phyloP scores from a whole-genome alignment of 2,797 vertebrate genomes.

The Gallinago solitaria region DNA sequence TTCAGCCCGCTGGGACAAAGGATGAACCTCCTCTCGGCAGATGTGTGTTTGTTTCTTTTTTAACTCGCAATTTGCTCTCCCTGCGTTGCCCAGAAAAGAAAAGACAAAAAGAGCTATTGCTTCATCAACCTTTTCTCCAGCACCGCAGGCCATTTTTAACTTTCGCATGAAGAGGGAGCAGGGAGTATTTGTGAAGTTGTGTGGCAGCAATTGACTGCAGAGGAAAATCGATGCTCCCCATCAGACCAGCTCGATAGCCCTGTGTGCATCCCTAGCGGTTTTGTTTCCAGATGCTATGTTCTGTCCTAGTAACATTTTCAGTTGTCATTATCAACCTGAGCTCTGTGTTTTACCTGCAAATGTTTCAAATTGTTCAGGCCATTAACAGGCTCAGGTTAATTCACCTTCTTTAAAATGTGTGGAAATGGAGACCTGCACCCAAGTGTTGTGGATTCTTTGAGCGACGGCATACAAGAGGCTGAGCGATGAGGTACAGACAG shows the following conservation, averaged over 20 bases:
- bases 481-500: neutral
- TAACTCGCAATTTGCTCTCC: neutral
- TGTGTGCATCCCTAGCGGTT: neutral
- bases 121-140: neutral
- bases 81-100: neutral
- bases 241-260: neutral
- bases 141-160: neutral
- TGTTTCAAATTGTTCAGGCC: neutral
- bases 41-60: neutral
- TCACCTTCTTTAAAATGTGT: neutral
- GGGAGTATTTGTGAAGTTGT: neutral
- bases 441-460: neutral
- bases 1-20: neutral
- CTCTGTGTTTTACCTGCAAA: neutral
- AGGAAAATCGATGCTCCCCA: neutral
- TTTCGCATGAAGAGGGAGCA: neutral
- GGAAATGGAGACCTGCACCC: neutral
- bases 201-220: neutral
- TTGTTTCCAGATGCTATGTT: neutral
- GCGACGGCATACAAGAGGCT: neutral
- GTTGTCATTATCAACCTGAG: neutral
- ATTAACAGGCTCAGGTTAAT: neutral
- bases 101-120: neutral
- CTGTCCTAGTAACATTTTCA: neutral
- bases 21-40: neutral